A percentile compares a stretch with the other conserved stretches of the same genome.
Evolutionary conservation across 2,888 invertebrate genomes (phyloP).

Genomic region (Drosophila mimica): DNA sequence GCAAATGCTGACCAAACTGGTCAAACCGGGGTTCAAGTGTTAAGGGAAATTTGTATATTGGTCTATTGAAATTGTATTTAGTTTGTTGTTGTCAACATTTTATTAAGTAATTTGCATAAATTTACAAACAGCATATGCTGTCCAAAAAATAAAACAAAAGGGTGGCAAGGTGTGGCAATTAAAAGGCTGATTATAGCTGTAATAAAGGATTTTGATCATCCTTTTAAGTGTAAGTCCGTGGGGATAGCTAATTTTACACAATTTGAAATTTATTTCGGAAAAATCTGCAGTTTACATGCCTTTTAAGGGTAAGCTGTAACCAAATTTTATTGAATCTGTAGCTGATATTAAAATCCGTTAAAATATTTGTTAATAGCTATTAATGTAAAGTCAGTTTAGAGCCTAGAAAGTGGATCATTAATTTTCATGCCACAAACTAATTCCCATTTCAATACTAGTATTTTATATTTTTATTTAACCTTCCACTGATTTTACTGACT

Average conservation of each 20-base stretch:
- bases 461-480: not conserved
- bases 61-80: slow-evolving; percentile 74
- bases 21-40: slow-evolving; percentile 10
- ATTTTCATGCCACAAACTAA: not conserved
- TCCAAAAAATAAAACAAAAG: slow-evolving; percentile 1
- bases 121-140: slow-evolving; percentile 55
- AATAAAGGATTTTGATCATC: slow-evolving; percentile 23
- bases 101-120: slow-evolving; percentile 79
- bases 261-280: not conserved
- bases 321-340: not conserved
- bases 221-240: not conserved
- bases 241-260: not conserved
- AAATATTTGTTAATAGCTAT: not conserved
- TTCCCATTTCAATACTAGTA: not conserved
- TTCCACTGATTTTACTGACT: not conserved
- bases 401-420: not conserved
- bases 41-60: slow-evolving; percentile 49
- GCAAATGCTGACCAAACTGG: slow-evolving; percentile 31
- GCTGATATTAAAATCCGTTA: not conserved
- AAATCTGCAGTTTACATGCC: not conserved
- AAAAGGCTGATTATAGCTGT: slow-evolving; percentile 40
- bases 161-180: slow-evolving; percentile 43
- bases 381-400: not conserved
- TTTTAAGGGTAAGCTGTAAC: not conserved
- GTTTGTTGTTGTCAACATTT: slow-evolving; percentile 76